Evolutionary conservation across 2,888 invertebrate genomes (phyloP), one percentile per base, ranked within the genome.

Genomic region (Mantis religiosa): DNA sequence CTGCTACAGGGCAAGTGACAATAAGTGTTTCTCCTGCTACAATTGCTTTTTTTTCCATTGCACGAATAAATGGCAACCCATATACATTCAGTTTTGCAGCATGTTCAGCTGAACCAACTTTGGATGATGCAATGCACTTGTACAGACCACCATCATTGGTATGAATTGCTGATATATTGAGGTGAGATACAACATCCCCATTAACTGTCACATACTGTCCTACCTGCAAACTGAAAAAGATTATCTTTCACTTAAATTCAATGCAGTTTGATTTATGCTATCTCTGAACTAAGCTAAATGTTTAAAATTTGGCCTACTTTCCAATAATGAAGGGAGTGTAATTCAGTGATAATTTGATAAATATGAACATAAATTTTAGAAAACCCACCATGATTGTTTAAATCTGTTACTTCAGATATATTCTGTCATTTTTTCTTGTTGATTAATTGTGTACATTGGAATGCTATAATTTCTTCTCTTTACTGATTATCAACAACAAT

Each of bases 1-100:
- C 99, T 90, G 98, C 98, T 82, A 98, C 98, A 0, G 98, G 98
- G 92, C 99, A 99, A 91, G 97, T 97, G 1, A 98, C 97, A 90
- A 97, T 95, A 90, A 98, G 95, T 28, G 96, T 97, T 92, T 98
- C 97, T 88, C 98, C 98, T 89, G 98, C 98, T 81, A 98, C 98
- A 90, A 98, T 98, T 47, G 98, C 97, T 92, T 98, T 97, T 93
- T 98, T 98, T 93, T 98, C 97, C 98, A 98, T 98, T 89, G 97
- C 96, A 28, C 98, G 95, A 89, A 98, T 97, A 93, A 97, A 98
- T 2, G 98, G 98, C 90, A 97, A 94, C 47, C 98, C 98, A 92
- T 98, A 98, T 28, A 98, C 97, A 93, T 98, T 98, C 89, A 98
- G 95, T 91, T 97, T 96, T 3, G 97, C 96, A 6, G 97, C 95